Evolutionary conservation across 2,888 invertebrate species (phyloP).

Genomic region (Conistra vaccinii): DNA sequence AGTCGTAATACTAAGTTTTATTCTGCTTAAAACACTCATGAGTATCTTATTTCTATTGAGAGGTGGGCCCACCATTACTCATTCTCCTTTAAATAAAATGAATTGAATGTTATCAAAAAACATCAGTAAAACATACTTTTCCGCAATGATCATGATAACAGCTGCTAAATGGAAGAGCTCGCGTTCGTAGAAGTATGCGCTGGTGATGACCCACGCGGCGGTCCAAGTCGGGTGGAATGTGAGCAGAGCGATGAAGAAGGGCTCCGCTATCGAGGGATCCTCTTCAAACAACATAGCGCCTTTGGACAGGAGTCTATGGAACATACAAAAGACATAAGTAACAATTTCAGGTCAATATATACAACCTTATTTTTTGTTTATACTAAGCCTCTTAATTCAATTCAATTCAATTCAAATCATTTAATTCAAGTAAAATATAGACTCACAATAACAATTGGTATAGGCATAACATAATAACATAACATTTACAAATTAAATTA

Average conservation of each 20-base stretch:
- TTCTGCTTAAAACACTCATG: no score
- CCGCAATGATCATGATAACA: conserved; percentile 71
- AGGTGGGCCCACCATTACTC: no score
- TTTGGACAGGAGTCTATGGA: conserved; percentile 80
- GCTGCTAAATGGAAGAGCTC: conserved; percentile 80
- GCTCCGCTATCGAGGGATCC: conserved; percentile 78
- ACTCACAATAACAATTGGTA: no score
- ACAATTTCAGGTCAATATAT: neutral
- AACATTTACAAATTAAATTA: no score
- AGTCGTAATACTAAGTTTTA: no score
- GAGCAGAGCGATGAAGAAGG: conserved; percentile 81
- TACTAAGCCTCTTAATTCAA: no score
- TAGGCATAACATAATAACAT: no score
- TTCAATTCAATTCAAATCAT: no score
- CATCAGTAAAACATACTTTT: conserved; percentile 66
- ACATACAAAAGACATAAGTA: neutral
- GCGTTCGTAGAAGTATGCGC: conserved; percentile 78
- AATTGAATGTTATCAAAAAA: neutral
- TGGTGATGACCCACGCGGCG: conserved; percentile 76
- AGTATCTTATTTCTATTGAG: no score
- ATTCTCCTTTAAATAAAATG: neutral
- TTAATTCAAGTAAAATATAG: no score
- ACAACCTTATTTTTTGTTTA: no score
- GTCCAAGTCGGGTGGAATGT: conserved; percentile 79
- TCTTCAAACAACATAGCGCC: conserved; percentile 80